Base-by-base conservation (phyloP, 2,113 vertebrate species). In the Aegotheles bennettii region DNA sequence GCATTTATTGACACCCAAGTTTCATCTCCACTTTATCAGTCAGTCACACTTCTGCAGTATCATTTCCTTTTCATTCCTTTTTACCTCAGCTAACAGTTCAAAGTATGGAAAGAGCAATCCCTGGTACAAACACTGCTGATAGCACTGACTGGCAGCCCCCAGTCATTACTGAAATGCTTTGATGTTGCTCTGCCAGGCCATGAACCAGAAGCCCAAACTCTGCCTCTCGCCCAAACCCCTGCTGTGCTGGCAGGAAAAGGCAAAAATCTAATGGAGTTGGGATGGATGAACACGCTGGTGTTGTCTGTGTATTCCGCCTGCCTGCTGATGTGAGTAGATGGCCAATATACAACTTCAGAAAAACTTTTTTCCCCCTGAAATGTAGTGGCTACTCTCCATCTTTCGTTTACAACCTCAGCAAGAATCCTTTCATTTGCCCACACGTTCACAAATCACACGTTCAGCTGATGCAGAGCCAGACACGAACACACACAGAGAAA, bases 371-470 rank as follows among this genome's bases (percentile, higher is more conserved):
- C 4, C 7, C 10, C 2, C 23, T 6, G 6, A 61, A 81, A 57
- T 3, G 6, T 3, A 19, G 31, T 9, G 17, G n/a, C 40, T 50
- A 16, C n/a, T 60, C 64, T 70, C 36, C 13, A 48, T n/a, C 12
- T 38, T 59, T 38, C 23, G 8, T 45, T 87, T 18, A 45, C 19
- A 40, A 63, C 60, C 36, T 70, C 8, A 25, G 26, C 16, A 67
- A 29, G 33, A 47, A 18, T 5, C 31, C 40, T 74, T 42, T 48
- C 10, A 0, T 24, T 33, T 35, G 26, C 19, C 48, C 64, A 23
- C 35, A 1, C 0, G 0, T 12, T 45, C 59, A 17, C 31, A 40
- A 4, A 0, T 10, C 57, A n/a, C n/a, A n/a, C n/a, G n/a, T n/a
- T n/a, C n/a, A 28, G 57, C 29, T 40, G 78, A 19, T 7, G 42